Conservation (phyloP, 2,113 vertebrate species). For the Nerophis ophidion region DNA sequence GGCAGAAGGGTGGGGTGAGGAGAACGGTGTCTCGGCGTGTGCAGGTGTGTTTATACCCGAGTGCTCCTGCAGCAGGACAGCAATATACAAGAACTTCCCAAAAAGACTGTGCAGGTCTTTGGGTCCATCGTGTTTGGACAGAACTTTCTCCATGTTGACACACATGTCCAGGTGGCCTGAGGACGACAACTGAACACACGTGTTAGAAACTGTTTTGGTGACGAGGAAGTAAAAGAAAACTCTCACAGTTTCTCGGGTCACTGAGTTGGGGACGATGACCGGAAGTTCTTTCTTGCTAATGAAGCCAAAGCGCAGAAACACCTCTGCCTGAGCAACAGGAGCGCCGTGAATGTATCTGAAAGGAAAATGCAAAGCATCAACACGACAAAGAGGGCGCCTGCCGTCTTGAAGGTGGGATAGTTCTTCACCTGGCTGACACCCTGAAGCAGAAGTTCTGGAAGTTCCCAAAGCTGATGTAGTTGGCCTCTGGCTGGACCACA, state of each 20-base stretch:
- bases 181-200: slow-evolving; percentile 39
- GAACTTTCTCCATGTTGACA: slow-evolving; percentile 43
- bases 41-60: slow-evolving; percentile 28
- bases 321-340: slow-evolving; percentile 38
- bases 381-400: too few relatives aligned
- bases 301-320: slow-evolving; percentile 61
- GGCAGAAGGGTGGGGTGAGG: neutral
- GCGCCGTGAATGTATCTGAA: slow-evolving; percentile 61
- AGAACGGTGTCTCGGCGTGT: neutral
- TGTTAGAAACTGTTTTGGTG: neutral
- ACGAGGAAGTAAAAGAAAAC: neutral
- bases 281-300: slow-evolving; percentile 27
- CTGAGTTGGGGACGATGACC: slow-evolving; percentile 49
- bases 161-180: slow-evolving; percentile 36
- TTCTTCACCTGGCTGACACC: slow-evolving; percentile 59
- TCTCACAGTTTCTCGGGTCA: slow-evolving; percentile 40
- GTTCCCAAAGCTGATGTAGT: slow-evolving; percentile 50
- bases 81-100: slow-evolving; percentile 56
- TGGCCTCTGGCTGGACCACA: slow-evolving; percentile 46
- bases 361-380: neutral
- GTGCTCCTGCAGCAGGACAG: slow-evolving; percentile 53
- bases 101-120: slow-evolving; percentile 39
- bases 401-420: neutral
- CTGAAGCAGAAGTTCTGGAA: slow-evolving; percentile 55
- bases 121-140: slow-evolving; percentile 34